Conservation (phyloP, 2,888 invertebrate genomes). For the Spodoptera exigua region DNA sequence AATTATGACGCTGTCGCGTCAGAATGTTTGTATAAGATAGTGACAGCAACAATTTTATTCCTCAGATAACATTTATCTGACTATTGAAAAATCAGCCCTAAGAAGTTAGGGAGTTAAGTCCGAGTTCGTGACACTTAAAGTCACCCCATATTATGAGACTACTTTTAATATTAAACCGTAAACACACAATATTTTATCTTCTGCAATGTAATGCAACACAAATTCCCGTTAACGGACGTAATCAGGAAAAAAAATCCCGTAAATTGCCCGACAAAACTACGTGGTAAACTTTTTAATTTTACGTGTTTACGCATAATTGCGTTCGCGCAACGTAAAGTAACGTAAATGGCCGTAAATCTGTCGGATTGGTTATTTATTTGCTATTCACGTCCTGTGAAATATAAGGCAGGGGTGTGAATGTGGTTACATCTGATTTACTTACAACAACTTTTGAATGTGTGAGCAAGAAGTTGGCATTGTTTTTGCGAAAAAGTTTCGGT, state of each 20-base stretch:
- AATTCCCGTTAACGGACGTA: slow-evolving; percentile 48
- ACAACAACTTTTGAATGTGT: slow-evolving; percentile 21
- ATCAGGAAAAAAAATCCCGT: slow-evolving; percentile 46
- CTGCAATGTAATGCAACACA: slow-evolving; percentile 43
- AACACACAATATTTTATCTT: not conserved
- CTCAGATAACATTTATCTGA: no score
- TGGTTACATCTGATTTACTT: slow-evolving; percentile 39
- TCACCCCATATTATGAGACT: no score
- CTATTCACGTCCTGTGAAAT: slow-evolving; percentile 60
- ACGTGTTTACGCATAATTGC: slow-evolving; percentile 74
- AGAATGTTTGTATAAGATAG: no score
- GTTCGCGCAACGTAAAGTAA: slow-evolving; percentile 53
- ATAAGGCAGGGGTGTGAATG: slow-evolving; percentile 61
- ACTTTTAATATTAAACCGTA: no score
- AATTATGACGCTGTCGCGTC: no score
- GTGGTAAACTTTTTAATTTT: slow-evolving; percentile 71
- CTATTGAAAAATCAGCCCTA: no score
- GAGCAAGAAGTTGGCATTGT: no score
- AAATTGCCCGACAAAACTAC: slow-evolving; percentile 44
- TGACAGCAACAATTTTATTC: no score
- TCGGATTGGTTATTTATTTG: slow-evolving; percentile 71
- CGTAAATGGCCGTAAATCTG: slow-evolving; percentile 70
- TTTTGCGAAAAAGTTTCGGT: no score
- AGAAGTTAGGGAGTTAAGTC: no score
- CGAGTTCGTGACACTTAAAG: no score